Evolutionary conservation across 2,888 invertebrate species (phyloP).

Genomic region (Neoitamus cyanurus): DNA sequence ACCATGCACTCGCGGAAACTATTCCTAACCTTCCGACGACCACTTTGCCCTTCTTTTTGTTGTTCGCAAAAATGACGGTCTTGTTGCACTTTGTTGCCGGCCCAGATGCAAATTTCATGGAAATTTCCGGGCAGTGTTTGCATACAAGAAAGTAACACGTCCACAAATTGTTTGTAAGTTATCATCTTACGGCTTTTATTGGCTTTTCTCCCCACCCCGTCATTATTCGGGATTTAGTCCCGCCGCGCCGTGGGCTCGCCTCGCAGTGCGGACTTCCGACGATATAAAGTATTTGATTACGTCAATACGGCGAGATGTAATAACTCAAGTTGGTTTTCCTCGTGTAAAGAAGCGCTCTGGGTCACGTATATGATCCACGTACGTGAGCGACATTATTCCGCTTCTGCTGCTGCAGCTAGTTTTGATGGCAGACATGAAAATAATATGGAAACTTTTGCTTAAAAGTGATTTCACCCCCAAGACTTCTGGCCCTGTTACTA

Average conservation of each 20-base stretch:
- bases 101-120: conserved; percentile 41
- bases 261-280: not conserved
- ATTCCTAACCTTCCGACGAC: conserved; percentile 12
- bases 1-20: not conserved
- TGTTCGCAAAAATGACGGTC: not conserved
- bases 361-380: not conserved
- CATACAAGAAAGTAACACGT: conserved; percentile 37
- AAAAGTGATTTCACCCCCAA: not conserved
- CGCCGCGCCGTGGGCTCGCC: not conserved
- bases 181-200: conserved; percentile 20
- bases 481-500: not conserved
- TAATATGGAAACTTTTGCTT: conserved; percentile 15
- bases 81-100: conserved; percentile 46
- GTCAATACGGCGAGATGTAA: not conserved
- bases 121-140: conserved; percentile 30
- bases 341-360: not conserved
- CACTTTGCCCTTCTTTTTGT: not conserved
- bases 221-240: not conserved
- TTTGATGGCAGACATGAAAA: conserved; percentile 13
- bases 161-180: conserved; percentile 39
- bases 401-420: not conserved
- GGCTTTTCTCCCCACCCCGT: not conserved
- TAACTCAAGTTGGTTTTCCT: not conserved
- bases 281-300: conserved; percentile 13
- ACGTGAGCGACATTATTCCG: conserved; percentile 21